Evolutionary conservation across 2,113 vertebrate species (phyloP).

Genomic region (Callionymus lyra): DNA sequence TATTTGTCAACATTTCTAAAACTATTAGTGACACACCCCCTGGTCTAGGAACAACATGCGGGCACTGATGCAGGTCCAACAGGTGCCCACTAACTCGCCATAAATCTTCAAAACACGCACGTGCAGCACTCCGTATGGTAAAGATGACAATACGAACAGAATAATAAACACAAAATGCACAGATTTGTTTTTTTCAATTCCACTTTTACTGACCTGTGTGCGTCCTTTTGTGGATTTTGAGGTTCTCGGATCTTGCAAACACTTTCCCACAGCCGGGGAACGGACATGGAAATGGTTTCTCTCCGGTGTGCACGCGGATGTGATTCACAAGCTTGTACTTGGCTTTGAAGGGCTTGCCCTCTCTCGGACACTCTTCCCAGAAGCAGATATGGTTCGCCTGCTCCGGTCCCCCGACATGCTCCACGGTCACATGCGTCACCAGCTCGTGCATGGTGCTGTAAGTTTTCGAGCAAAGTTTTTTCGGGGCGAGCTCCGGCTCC

Average conservation of each 20-base stretch:
- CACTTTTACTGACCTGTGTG: constrained; percentile 96
- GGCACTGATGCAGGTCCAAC: constrained; percentile 30
- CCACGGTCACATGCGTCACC: constrained; percentile 95
- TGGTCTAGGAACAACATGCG: constrained; percentile 1
- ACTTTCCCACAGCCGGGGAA: constrained; percentile 99
- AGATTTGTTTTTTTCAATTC: too few relatives aligned
- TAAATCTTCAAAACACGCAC: too few relatives aligned
- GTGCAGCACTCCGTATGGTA: too few relatives aligned
- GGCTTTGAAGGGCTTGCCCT: constrained; percentile 98
- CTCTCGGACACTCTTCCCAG: constrained; percentile 97
- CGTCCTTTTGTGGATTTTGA: constrained; percentile 99
- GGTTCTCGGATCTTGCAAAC: constrained; percentile 96
- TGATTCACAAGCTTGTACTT: constrained; percentile 99
- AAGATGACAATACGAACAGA: too few relatives aligned
- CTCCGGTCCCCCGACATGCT: constrained; percentile 98
- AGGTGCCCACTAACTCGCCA: constrained; percentile 19
- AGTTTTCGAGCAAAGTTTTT: constrained; percentile 92
- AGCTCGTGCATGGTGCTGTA: constrained; percentile 98
- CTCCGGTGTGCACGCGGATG: constrained; percentile 97
- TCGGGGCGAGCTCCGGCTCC: constrained; percentile 75
- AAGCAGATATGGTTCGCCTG: constrained; percentile 94
- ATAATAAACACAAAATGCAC: too few relatives aligned
- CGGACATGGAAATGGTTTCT: constrained; percentile 97
- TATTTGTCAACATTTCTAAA: too few relatives aligned
- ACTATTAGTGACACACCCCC: too few relatives aligned